A percentile compares a stretch with the other conserved stretches of the same genome.
These are phyloP conservation scores for Notoglanidium macrostoma DNA, from an alignment of 2,797 vertebrate species.

Conservation along the genomic window DNA sequence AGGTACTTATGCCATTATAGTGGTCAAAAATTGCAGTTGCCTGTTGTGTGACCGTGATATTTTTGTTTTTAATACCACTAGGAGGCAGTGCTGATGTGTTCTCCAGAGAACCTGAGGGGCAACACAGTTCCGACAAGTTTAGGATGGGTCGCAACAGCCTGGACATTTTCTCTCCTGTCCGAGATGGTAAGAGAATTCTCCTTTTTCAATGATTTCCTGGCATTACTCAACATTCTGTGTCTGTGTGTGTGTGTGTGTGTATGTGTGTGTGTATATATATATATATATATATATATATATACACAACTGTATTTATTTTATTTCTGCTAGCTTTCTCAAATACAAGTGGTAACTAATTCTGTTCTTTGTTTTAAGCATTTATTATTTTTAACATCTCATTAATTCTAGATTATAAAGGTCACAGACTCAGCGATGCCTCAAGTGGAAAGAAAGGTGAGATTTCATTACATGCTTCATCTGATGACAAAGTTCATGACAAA, in stretches of 20 bases:
- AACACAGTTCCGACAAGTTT: constrained; percentile 72
- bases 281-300: too few species aligned
- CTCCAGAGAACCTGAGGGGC: constrained; percentile 82
- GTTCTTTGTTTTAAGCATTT: not conserved
- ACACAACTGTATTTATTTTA: not conserved
- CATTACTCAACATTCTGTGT: not conserved
- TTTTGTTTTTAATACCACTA: constrained; percentile 27
- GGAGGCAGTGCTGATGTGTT: constrained; percentile 69
- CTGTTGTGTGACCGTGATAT: not conserved
- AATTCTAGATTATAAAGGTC: constrained; percentile 72
- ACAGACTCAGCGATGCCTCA: constrained; percentile 66
- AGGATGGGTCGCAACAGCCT: constrained; percentile 83
- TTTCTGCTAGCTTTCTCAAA: not conserved
- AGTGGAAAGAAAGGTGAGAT: constrained; percentile 76
- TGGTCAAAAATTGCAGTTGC: not conserved
- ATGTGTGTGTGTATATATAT: too few species aligned
- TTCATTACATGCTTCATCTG: not conserved
- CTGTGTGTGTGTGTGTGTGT: too few species aligned
- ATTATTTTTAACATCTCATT: not conserved
- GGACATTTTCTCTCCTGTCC: constrained; percentile 90
- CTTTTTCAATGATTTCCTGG: not conserved
- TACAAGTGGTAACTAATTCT: not conserved
- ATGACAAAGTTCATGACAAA: not conserved
- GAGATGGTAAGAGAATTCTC: constrained; percentile 68
- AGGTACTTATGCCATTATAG: not conserved